phyloP scores from a whole-genome alignment of 30 jellyfish, hydroid and myxozoan genomes.

The Catostylus mosaicus region DNA sequence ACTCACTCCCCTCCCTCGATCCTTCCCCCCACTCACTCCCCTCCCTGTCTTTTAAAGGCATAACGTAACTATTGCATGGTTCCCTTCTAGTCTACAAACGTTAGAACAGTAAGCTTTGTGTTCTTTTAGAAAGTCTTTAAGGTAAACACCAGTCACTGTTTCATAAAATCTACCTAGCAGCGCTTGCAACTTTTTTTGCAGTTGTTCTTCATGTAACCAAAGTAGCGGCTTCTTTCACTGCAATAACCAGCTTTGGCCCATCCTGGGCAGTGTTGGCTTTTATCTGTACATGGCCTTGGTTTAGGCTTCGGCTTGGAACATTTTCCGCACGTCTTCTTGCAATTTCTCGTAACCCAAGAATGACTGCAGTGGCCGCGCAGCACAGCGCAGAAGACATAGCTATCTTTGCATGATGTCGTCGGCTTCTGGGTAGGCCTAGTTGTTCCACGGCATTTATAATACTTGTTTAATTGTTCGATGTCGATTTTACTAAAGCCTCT shows the following conservation, averaged over 20 bases:
- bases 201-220: slow-evolving; percentile 36
- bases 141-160: no score
- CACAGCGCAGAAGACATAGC: slow-evolving; percentile 24
- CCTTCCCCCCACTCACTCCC: no score
- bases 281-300: slow-evolving; percentile 33
- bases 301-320: slow-evolving; percentile 46
- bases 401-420: slow-evolving; percentile 9
- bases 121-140: no score
- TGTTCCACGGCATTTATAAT: slow-evolving; percentile 69
- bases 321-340: slow-evolving; percentile 21
- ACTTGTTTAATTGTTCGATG: slow-evolving; percentile 70
- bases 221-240: slow-evolving; percentile 28
- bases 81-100: no score
- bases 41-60: no score
- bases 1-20: no score
- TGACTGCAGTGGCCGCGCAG: slow-evolving; percentile 31
- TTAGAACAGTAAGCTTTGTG: no score
- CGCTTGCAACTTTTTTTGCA: slow-evolving; percentile 52
- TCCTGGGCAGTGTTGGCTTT: slow-evolving; percentile 17
- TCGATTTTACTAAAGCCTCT: slow-evolving; percentile 87
- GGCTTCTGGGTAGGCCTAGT: slow-evolving; percentile 32
- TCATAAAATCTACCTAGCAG: no score
- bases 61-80: no score
- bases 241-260: slow-evolving; percentile 51
- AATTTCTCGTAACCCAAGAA: slow-evolving; percentile 22